phyloP scores from a whole-genome alignment of 2,113 vertebrate species.

The Ciconia stormi region DNA sequence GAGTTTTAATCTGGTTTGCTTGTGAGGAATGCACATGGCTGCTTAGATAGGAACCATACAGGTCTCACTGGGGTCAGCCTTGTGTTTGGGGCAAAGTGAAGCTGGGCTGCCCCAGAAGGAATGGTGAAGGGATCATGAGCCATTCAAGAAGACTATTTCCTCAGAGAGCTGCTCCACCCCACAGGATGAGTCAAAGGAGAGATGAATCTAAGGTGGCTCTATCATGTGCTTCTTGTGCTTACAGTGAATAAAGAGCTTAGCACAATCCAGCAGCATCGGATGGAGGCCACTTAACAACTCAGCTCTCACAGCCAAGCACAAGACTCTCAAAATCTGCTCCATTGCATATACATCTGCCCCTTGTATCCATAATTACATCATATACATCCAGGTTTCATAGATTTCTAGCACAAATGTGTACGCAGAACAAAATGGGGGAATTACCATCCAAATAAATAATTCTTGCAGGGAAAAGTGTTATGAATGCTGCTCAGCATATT shows the following conservation, averaged over 20 bases:
- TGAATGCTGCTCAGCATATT: not conserved
- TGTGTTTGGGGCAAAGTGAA: not conserved
- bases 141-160: not conserved
- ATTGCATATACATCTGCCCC: not conserved
- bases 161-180: accelerated
- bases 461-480: not conserved
- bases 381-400: not conserved
- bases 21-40: not conserved
- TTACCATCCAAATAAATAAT: not conserved
- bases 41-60: not conserved
- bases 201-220: not conserved
- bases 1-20: not conserved
- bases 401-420: not conserved
- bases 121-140: not conserved
- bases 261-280: not conserved
- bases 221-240: not conserved
- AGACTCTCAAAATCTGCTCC: not conserved
- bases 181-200: not conserved
- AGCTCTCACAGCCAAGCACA: not conserved
- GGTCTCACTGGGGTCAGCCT: not conserved
- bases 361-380: not conserved
- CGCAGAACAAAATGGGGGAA: not conserved
- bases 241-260: not conserved
- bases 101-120: not conserved
- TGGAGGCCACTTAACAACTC: not conserved